phyloP scores from a whole-genome alignment of 2,113 vertebrate species.

The Plestiodon gilberti region DNA sequence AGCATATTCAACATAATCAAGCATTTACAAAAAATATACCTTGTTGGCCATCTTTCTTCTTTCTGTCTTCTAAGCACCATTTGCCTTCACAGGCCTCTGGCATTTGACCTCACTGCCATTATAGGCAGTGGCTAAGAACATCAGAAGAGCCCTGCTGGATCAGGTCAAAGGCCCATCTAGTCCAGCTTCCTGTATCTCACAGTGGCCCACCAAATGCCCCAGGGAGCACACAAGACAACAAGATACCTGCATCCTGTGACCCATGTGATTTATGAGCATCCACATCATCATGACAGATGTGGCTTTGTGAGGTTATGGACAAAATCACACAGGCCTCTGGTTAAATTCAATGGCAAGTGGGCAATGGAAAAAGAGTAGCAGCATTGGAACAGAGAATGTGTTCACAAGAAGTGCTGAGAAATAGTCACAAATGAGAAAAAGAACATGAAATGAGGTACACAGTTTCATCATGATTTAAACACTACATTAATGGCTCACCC shows the following conservation, averaged over 20 bases:
- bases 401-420: neutral
- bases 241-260: too few species aligned
- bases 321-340: neutral
- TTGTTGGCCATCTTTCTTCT: neutral
- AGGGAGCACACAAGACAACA: too few species aligned
- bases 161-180: too few species aligned
- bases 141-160: too few species aligned
- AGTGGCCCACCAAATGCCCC: too few species aligned
- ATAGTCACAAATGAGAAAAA: neutral
- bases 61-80: neutral
- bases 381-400: neutral
- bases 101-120: too few species aligned
- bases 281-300: neutral
- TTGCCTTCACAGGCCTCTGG: too few species aligned
- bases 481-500: neutral
- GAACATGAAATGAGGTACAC: too few species aligned
- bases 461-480: neutral
- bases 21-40: neutral
- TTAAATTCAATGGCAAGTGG: neutral
- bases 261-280: neutral
- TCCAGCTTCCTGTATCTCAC: too few species aligned
- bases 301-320: neutral
- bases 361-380: neutral
- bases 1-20: neutral
- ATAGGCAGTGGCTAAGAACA: too few species aligned